phyloP scores from a whole-genome alignment of 2,888 invertebrate genomes.

The Chaetoderma sp. region DNA sequence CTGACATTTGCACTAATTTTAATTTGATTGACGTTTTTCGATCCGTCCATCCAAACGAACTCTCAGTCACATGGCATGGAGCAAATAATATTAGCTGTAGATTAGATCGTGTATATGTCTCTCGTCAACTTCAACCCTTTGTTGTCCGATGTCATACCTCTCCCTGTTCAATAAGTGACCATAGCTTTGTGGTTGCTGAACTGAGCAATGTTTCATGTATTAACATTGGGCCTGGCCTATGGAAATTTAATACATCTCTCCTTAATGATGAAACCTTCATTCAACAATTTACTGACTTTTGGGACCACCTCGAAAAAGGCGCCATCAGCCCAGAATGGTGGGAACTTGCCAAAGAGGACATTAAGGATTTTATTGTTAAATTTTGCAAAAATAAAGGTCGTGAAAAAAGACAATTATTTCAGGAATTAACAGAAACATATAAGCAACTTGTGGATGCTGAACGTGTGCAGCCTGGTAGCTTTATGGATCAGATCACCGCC shows the following conservation, averaged over 20 bases:
- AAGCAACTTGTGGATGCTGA: too few relatives aligned
- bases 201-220: neutral
- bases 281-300: neutral
- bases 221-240: neutral
- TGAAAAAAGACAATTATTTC: too few relatives aligned
- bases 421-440: too few relatives aligned
- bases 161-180: constrained; percentile 1
- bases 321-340: neutral
- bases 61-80: constrained; percentile 4
- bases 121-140: neutral
- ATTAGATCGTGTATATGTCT: constrained; percentile 9
- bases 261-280: neutral
- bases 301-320: neutral
- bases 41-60: neutral
- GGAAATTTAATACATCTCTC: constrained; percentile 12
- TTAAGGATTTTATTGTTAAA: neutral
- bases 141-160: neutral
- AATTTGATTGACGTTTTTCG: constrained; percentile 4
- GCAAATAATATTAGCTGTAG: neutral
- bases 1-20: neutral
- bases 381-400: too few relatives aligned
- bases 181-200: neutral
- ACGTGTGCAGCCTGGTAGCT: too few relatives aligned
- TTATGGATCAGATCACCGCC: too few relatives aligned
- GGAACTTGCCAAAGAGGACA: neutral